A percentile compares a stretch with the other conserved stretches of the same genome.
Conservation (phyloP, 1,140 invertebrate species). For the Eufriesea mexicana region DNA sequence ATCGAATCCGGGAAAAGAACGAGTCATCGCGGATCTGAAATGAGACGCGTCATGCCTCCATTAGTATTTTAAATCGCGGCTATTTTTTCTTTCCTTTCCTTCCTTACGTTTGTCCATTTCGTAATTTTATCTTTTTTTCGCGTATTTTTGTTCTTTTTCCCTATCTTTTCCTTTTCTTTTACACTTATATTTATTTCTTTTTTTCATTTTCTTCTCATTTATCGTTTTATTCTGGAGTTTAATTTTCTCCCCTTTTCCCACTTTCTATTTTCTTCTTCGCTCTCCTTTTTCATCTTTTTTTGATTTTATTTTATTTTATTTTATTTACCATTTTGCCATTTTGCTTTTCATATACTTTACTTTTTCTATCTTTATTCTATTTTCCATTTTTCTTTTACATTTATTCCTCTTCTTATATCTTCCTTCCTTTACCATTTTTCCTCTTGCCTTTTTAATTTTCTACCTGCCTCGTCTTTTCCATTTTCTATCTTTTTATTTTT, state of each 20-base stretch:
- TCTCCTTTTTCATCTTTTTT: neutral
- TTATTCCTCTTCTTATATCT: too few relatives aligned
- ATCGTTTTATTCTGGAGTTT: neutral
- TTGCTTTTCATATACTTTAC: too few relatives aligned
- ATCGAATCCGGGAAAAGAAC: constrained; percentile 52
- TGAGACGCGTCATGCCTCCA: constrained; percentile 29
- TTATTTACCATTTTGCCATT: too few relatives aligned
- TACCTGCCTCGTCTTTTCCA: too few relatives aligned
- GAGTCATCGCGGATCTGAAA: constrained; percentile 42
- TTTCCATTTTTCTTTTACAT: too few relatives aligned
- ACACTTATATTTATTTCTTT: neutral
- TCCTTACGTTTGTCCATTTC: neutral
- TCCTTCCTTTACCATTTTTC: too few relatives aligned
- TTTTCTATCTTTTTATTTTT: too few relatives aligned
- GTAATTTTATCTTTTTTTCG: neutral
- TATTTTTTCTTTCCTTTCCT: neutral
- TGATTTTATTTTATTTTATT: too few relatives aligned
- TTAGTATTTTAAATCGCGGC: neutral
- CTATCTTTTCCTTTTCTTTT: neutral
- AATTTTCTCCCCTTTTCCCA: neutral
- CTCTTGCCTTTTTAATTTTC: too few relatives aligned
- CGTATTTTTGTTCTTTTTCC: too few relatives aligned
- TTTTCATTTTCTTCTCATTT: neutral
- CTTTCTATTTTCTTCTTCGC: neutral
- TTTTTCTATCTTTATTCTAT: too few relatives aligned